Conservation (phyloP, 2,113 vertebrate genomes). For the Syrmaticus mikado region DNA sequence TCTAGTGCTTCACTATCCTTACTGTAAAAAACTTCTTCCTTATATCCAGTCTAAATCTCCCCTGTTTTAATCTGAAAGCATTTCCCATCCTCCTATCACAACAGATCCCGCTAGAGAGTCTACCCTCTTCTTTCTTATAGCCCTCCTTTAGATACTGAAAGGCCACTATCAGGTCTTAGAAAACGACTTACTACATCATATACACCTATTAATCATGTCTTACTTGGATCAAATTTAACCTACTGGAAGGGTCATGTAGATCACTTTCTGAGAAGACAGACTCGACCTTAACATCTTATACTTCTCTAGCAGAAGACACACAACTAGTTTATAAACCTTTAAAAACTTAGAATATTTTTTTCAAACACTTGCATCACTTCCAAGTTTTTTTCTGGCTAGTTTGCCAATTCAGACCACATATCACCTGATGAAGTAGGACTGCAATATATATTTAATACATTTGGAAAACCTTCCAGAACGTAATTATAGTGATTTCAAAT, state of each 20-base stretch:
- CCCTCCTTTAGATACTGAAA: no score
- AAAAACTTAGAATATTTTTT: neutral
- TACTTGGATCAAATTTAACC: neutral
- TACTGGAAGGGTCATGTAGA: neutral
- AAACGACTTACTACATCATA: neutral
- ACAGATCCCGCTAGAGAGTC: neutral
- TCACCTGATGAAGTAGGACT: neutral
- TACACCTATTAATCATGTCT: neutral
- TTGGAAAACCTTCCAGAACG: neutral
- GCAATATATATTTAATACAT: neutral
- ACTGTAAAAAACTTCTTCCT: neutral
- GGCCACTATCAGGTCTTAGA: neutral
- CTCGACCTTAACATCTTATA: neutral
- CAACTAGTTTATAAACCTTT: neutral
- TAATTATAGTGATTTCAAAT: slow-evolving; percentile 23
- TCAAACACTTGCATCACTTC: neutral
- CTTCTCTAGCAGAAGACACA: neutral
- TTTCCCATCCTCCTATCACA: neutral
- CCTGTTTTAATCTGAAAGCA: neutral
- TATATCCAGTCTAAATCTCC: neutral
- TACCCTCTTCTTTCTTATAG: neutral
- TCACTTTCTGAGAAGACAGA: neutral
- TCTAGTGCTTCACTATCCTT: neutral
- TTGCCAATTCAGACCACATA: neutral
- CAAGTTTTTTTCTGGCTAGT: neutral